Conservation (phyloP, 2,888 invertebrate species). For the Dynastes grantii region DNA sequence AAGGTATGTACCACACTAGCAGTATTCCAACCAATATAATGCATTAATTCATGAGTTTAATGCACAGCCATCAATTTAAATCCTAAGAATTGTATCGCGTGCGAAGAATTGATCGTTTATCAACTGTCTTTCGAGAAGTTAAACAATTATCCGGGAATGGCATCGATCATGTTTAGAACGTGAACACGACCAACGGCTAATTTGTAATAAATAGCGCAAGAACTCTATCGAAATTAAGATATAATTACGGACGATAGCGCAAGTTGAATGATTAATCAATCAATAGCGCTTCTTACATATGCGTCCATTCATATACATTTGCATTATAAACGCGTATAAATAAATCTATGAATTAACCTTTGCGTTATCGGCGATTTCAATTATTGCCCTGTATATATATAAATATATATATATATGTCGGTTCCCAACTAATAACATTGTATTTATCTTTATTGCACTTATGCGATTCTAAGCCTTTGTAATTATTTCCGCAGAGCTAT, state of each 20-base stretch:
- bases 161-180: conserved; percentile 41
- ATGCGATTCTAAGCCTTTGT: conserved; percentile 32
- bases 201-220: conserved; percentile 39
- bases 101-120: conserved; percentile 29
- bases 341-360: conserved; percentile 41
- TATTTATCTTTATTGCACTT: conserved; percentile 37
- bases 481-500: conserved; percentile 40
- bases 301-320: conserved; percentile 29
- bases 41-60: conserved; percentile 25
- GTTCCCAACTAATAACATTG: conserved; percentile 34
- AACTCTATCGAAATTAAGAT: conserved; percentile 26
- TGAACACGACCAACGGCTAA: conserved; percentile 38
- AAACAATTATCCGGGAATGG: conserved; percentile 39
- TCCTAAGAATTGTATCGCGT: conserved; percentile 18
- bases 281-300: conserved; percentile 39
- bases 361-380: conserved; percentile 1
- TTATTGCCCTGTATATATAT: not conserved
- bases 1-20: too few species aligned
- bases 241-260: conserved; percentile 29
- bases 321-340: conserved; percentile 2
- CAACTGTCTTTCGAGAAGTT: conserved; percentile 25
- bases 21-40: not conserved
- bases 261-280: conserved; percentile 35
- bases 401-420: too few species aligned
- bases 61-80: conserved; percentile 7